These are phyloP conservation scores for Streptopelia turtur DNA, from an alignment of 2,797 vertebrate species.

Conservation along the genomic window DNA sequence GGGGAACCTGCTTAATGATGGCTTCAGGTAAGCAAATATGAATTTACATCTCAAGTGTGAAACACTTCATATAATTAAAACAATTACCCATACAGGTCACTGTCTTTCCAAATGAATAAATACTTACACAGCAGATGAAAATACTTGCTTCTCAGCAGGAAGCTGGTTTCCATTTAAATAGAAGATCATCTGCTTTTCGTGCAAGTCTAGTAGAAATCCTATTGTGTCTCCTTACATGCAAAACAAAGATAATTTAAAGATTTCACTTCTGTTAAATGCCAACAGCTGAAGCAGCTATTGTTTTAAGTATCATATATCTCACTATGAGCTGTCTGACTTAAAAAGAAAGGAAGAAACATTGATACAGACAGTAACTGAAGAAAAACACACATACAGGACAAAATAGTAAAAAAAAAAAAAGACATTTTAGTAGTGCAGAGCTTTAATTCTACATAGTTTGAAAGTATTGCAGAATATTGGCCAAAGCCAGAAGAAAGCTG, in stretches of 20 bases:
- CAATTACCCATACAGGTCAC: not conserved
- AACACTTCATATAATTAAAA: not conserved
- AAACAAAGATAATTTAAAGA: conserved; percentile 58
- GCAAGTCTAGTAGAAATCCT: conserved; percentile 96
- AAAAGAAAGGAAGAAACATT: not conserved
- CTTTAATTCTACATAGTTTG: not conserved
- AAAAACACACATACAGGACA: not conserved
- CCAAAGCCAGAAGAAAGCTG: not conserved
- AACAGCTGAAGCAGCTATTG: not conserved
- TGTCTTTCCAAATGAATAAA: not conserved
- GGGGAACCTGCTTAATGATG: not conserved
- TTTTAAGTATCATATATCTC: not conserved
- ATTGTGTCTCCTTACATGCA: conserved; percentile 90
- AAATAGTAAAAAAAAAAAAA: not conserved
- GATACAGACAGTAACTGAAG: not conserved
- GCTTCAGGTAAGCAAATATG: conserved; percentile 4
- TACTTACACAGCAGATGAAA: conserved; percentile 95
- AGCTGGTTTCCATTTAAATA: conserved; percentile 96
- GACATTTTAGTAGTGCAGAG: not conserved
- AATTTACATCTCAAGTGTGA: not conserved
- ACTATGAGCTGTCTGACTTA: not conserved
- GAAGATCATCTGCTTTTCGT: conserved; percentile 99
- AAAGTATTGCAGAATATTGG: not conserved
- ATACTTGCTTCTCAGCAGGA: conserved; percentile 98
- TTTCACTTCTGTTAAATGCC: not conserved